Evolutionary conservation across 1,140 invertebrate genomes (phyloP).

Genomic region (Olivierus martensii): DNA sequence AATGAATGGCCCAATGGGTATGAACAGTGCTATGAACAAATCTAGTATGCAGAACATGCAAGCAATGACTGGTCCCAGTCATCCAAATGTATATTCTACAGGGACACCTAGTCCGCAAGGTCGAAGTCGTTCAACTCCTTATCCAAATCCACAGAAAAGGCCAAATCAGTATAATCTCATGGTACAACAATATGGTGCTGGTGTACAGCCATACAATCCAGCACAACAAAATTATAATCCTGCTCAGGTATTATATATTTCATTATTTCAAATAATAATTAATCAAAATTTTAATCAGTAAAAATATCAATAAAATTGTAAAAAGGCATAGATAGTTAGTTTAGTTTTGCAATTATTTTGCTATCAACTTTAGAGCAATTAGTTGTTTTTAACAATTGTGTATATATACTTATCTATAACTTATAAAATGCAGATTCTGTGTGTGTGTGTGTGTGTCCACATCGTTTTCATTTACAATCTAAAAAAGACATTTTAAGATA

Average conservation of each 20-base stretch:
- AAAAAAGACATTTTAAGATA: no score
- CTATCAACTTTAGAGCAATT: no score
- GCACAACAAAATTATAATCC: slow-evolving; percentile 9
- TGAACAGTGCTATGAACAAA: slow-evolving; percentile 7
- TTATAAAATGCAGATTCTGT: no score
- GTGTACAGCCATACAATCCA: slow-evolving; percentile 10
- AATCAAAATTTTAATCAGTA: no score
- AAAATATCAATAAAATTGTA: no score
- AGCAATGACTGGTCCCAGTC: slow-evolving; percentile 3
- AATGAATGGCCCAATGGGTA: slow-evolving; percentile 22
- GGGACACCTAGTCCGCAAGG: slow-evolving; percentile 3
- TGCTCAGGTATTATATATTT: slow-evolving; percentile 5
- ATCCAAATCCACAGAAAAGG: slow-evolving; percentile 27
- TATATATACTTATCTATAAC: no score
- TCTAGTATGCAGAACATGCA: neutral
- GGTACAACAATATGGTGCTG: slow-evolving; percentile 9
- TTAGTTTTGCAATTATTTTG: no score
- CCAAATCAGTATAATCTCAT: slow-evolving; percentile 11
- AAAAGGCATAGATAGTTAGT: no score
- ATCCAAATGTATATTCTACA: slow-evolving; percentile 19
- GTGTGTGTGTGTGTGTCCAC: no score
- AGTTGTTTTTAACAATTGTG: no score
- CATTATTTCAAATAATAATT: no score
- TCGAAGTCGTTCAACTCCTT: slow-evolving; percentile 54
- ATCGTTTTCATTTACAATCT: no score